phyloP scores from a whole-genome alignment of 2,797 vertebrate species.

The Macropodus opercularis region DNA sequence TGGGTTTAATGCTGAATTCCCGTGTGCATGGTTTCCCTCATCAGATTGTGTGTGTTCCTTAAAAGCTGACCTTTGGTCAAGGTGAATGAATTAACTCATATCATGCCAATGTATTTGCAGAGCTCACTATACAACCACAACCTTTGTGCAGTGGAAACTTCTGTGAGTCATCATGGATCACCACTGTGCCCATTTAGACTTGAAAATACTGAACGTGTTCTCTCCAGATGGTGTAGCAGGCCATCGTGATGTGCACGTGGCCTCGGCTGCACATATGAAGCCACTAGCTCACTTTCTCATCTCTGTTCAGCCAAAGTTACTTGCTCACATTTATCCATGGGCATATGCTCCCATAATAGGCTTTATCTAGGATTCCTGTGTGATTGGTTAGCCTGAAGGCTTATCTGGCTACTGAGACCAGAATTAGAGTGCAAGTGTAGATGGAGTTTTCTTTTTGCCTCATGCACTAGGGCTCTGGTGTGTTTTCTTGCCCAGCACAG shows the following conservation, averaged over 20 bases:
- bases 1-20: background rate
- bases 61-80: slow-evolving; percentile 9
- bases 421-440: slow-evolving; percentile 44
- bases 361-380: slow-evolving; percentile 66
- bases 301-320: slow-evolving; percentile 32
- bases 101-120: slow-evolving; percentile 30
- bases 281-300: slow-evolving; percentile 38
- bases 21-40: background rate
- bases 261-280: slow-evolving; percentile 43
- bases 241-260: slow-evolving; percentile 47
- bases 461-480: slow-evolving; percentile 51
- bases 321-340: slow-evolving; percentile 33
- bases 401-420: slow-evolving; percentile 65
- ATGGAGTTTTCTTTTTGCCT: slow-evolving; percentile 62
- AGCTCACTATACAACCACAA: slow-evolving; percentile 31
- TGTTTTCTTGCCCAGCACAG: slow-evolving; percentile 62
- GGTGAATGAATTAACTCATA: slow-evolving; percentile 27
- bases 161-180: slow-evolving; percentile 47
- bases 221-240: slow-evolving; percentile 50
- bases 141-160: slow-evolving; percentile 36
- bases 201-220: slow-evolving; percentile 39
- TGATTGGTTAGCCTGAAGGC: slow-evolving; percentile 57
- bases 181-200: slow-evolving; percentile 41
- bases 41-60: background rate
- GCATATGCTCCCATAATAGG: slow-evolving; percentile 42